Conservation (phyloP, 2,888 invertebrate species). For the Hirtodrosophila alboralis region DNA sequence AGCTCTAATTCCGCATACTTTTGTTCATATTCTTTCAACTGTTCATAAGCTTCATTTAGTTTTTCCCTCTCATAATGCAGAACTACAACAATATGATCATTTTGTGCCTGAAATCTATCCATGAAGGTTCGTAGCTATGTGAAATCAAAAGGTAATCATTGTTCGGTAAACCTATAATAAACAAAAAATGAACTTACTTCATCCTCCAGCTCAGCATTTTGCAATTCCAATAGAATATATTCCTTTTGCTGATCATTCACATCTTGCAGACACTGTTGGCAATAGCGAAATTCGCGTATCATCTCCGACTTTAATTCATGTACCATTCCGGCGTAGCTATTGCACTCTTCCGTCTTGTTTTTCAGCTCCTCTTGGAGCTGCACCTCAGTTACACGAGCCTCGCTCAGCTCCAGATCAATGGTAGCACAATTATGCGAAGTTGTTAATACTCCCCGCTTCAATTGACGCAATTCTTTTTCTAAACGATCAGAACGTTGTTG, state of each 20-base stretch:
- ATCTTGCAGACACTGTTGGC: constrained; percentile 22
- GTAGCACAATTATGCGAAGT: constrained; percentile 4
- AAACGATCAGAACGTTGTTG: constrained; percentile 28
- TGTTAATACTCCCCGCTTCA: neutral
- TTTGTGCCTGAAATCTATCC: constrained; percentile 25
- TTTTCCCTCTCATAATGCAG: constrained; percentile 19
- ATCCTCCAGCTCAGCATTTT: constrained; percentile 37
- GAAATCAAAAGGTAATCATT: neutral
- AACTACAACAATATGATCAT: constrained; percentile 13
- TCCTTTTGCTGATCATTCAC: constrained; percentile 40
- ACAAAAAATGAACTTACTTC: too few species aligned
- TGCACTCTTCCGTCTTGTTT: constrained; percentile 32
- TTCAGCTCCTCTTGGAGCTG: constrained; percentile 20
- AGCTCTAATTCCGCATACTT: constrained; percentile 15
- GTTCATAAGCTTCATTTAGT: constrained; percentile 14
- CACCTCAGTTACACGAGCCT: neutral
- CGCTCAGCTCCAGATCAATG: constrained; percentile 9
- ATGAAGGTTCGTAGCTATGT: constrained; percentile 28
- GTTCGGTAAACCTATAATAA: too few species aligned
- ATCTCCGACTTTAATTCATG: constrained; percentile 17
- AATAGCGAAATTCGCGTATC: constrained; percentile 39
- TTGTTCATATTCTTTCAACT: constrained; percentile 27
- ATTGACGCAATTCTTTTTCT: constrained; percentile 11
- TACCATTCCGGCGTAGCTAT: constrained; percentile 24
- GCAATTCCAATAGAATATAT: constrained; percentile 16